phyloP scores from a whole-genome alignment of 2,888 invertebrate genomes.

The Mallateleia sp. region DNA sequence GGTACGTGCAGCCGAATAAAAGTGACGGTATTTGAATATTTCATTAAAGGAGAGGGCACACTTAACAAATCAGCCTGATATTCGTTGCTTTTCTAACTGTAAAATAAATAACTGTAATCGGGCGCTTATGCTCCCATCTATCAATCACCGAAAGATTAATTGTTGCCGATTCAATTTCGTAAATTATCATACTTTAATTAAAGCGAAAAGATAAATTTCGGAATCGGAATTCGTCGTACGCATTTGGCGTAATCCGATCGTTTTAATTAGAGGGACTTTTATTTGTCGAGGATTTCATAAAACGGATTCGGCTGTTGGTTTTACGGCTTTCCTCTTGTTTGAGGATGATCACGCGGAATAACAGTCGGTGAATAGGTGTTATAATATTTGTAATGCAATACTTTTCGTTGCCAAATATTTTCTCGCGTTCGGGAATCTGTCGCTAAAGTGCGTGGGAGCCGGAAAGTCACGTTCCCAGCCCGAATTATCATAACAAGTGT shows the following conservation, averaged over 20 bases:
- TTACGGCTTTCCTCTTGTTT: conserved; percentile 46
- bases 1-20: conserved; percentile 35
- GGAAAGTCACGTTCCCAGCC: conserved; percentile 47
- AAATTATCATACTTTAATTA: conserved; percentile 45
- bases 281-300: conserved; percentile 41
- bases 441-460: conserved; percentile 47
- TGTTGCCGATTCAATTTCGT: conserved; percentile 16
- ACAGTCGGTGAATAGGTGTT: conserved; percentile 29
- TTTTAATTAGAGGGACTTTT: conserved; percentile 37
- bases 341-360: conserved; percentile 41
- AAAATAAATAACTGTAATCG: neutral
- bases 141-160: conserved; percentile 35
- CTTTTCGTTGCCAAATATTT: conserved; percentile 46
- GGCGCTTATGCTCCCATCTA: neutral
- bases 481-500: conserved; percentile 63
- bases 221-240: conserved; percentile 12
- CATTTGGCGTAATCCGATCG: conserved; percentile 23
- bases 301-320: conserved; percentile 42
- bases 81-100: conserved; percentile 23
- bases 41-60: neutral
- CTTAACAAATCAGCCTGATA: neutral
- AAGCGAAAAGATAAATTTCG: conserved; percentile 12
- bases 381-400: conserved; percentile 39
- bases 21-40: conserved; percentile 36
- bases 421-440: conserved; percentile 15